Conservation (phyloP, 1,140 invertebrate genomes). For the Pinna nobilis region DNA sequence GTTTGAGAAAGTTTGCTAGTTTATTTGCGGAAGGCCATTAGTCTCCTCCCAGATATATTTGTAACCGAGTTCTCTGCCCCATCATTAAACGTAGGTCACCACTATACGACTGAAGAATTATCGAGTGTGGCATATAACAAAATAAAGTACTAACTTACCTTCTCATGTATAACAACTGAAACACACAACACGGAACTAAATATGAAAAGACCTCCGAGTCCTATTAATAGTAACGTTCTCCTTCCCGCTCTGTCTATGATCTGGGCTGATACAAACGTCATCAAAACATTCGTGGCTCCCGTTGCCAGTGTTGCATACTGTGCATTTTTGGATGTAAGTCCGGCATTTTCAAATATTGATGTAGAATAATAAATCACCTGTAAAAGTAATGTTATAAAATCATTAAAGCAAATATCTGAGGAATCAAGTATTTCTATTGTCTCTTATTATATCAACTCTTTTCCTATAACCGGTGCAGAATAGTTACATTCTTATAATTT, state of each 20-base stretch:
- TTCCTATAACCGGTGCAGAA: background rate
- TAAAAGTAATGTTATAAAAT: too few relatives aligned
- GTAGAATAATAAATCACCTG: conserved; percentile 89
- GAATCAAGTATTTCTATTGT: background rate
- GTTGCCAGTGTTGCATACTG: conserved; percentile 84
- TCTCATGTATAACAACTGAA: conserved; percentile 46
- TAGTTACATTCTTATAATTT: background rate
- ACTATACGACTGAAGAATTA: too few relatives aligned
- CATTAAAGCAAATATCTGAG: background rate
- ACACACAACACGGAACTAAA: conserved; percentile 77
- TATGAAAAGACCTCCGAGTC: conserved; percentile 77
- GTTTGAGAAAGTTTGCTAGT: too few relatives aligned
- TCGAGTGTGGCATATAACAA: too few relatives aligned
- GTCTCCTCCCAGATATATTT: too few relatives aligned
- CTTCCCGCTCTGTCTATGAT: conserved; percentile 80
- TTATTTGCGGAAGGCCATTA: too few relatives aligned
- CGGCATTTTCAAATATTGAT: conserved; percentile 82
- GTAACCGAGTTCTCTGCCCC: too few relatives aligned
- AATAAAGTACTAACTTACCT: too few relatives aligned
- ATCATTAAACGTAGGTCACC: too few relatives aligned
- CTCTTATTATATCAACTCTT: background rate
- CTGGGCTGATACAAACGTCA: conserved; percentile 77
- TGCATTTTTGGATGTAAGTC: conserved; percentile 77
- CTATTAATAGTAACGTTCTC: conserved; percentile 85
- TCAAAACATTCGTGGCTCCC: conserved; percentile 82